These are phyloP conservation scores for Caerostris darwini DNA, from an alignment of 1,140 invertebrate genomes.

Conservation along the genomic window DNA sequence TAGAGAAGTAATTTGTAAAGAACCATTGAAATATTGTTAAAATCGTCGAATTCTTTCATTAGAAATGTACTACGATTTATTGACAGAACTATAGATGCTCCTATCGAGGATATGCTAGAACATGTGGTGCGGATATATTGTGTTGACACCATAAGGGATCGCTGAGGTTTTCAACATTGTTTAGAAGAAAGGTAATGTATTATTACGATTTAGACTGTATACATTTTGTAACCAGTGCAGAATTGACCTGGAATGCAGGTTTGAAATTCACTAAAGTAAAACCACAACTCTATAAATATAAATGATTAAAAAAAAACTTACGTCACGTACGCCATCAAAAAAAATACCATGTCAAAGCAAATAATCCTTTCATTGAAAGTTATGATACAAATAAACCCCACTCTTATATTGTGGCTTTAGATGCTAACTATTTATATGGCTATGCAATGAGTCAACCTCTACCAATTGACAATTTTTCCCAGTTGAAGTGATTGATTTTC, in stretches of 20 bases:
- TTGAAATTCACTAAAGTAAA: slow-evolving; percentile 23
- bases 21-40: no score
- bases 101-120: no score
- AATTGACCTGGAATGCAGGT: no score
- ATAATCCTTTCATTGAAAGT: background rate
- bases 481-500: slow-evolving; percentile 34
- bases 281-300: background rate
- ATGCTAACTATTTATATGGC: slow-evolving; percentile 78
- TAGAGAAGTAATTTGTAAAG: no score
- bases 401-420: background rate
- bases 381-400: no score
- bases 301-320: slow-evolving; percentile 25
- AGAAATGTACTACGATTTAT: no score
- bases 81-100: no score
- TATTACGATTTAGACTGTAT: background rate
- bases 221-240: no score
- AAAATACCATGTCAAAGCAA: background rate
- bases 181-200: background rate
- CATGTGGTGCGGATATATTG: no score
- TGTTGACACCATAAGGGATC: background rate
- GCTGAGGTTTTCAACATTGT: background rate
- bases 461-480: slow-evolving; percentile 51
- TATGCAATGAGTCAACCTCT: slow-evolving; percentile 72
- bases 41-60: no score
- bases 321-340: slow-evolving; percentile 32